Conservation (phyloP, 2,113 vertebrate genomes). For the Lampris megalopsis region DNA sequence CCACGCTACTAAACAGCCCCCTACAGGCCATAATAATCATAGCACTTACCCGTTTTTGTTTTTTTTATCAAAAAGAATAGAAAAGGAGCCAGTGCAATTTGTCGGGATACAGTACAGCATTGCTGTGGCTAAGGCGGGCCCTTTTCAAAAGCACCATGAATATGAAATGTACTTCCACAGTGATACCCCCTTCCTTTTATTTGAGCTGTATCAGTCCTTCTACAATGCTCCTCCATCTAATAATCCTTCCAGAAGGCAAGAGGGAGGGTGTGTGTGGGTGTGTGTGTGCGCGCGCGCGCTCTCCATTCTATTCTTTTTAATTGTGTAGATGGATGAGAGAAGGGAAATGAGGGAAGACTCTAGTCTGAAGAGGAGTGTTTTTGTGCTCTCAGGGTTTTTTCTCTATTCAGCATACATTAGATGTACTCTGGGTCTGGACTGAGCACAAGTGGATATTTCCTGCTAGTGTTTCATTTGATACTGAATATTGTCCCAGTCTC, state of each 20-base stretch:
- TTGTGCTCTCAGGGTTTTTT: conserved; percentile 31
- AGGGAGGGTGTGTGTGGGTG: not conserved
- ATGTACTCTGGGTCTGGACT: conserved; percentile 4
- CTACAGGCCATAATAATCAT: conserved; percentile 66
- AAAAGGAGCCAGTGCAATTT: conserved; percentile 18
- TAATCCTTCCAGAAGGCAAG: conserved; percentile 47
- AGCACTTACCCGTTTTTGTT: conserved; percentile 31
- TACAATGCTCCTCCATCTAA: conserved; percentile 48
- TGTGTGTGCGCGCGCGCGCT: not conserved
- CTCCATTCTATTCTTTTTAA: conserved; percentile 49
- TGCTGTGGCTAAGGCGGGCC: conserved; percentile 24
- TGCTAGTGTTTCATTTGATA: conserved; percentile 20
- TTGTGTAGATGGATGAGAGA: conserved; percentile 36
- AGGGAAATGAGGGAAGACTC: conserved; percentile 1
- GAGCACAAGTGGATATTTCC: not conserved
- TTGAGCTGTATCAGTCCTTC: conserved; percentile 52
- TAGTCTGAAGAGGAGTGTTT: conserved; percentile 28
- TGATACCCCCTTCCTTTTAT: conserved; percentile 36
- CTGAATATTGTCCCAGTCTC: conserved; percentile 19
- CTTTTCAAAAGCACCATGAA: conserved; percentile 49
- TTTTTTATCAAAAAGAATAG: not conserved
- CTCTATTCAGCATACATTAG: conserved; percentile 18
- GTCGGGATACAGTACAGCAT: conserved; percentile 22
- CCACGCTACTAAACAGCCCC: conserved; percentile 76
- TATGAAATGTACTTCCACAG: conserved; percentile 53